Evolutionary conservation across 1,140 invertebrate species (phyloP).

Genomic region (Drosophila equinoxialis): DNA sequence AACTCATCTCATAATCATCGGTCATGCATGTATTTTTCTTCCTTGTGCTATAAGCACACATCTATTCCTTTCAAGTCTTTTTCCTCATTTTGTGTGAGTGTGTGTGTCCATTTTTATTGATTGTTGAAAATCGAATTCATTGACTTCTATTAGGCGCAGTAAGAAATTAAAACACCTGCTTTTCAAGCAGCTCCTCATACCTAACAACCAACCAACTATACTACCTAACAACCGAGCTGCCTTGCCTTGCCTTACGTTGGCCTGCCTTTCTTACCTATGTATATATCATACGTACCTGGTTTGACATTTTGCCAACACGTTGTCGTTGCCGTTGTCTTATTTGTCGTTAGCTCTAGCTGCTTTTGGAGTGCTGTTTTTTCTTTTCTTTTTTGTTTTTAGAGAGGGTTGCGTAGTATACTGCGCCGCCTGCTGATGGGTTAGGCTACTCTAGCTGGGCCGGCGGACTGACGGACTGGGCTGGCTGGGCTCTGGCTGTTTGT

Average conservation of each 20-base stretch:
- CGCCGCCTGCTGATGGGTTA: conserved; percentile 19
- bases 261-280: conserved; percentile 11
- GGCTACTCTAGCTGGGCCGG: conserved; percentile 1
- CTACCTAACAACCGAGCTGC: background rate
- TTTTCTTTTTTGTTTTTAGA: conserved; percentile 10
- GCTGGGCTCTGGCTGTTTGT: conserved; percentile 32
- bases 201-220: background rate
- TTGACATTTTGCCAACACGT: conserved; percentile 69
- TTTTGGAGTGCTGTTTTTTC: conserved; percentile 19
- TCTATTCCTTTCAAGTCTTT: conserved; percentile 10
- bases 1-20: background rate
- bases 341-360: conserved; percentile 16
- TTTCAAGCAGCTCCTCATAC: conserved; percentile 25
- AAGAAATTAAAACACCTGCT: conserved; percentile 43
- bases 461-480: too few species aligned
- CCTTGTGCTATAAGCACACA: conserved; percentile 16
- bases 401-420: conserved; percentile 60
- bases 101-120: conserved; percentile 40
- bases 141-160: conserved; percentile 29
- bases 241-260: too few species aligned
- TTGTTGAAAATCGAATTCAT: conserved; percentile 41
- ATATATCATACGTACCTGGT: conserved; percentile 38
- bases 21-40: conserved; percentile 15
- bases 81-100: background rate
- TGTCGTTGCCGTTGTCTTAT: conserved; percentile 30